These are phyloP conservation scores for Itoplectis maculator DNA, from an alignment of 2,888 invertebrate genomes.

Conservation along the genomic window DNA sequence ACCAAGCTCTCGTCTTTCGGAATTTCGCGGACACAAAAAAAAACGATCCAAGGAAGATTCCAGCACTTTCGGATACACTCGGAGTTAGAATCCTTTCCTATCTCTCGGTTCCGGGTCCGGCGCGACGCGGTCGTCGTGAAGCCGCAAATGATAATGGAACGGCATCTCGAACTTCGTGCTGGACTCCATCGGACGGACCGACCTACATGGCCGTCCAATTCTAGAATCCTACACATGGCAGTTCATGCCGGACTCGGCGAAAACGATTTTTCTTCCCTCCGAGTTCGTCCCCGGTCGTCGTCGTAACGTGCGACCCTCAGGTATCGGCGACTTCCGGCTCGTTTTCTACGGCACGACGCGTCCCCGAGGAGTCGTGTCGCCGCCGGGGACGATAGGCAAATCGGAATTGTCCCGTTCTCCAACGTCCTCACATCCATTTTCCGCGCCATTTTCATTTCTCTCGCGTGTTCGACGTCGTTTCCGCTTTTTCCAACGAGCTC, in stretches of 20 bases:
- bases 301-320: neutral
- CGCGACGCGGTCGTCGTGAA: constrained; percentile 11
- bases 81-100: neutral
- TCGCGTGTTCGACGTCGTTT: constrained; percentile 40
- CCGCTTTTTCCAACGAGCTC: neutral
- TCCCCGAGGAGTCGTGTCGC: constrained; percentile 59
- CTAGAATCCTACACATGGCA: neutral
- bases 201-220: constrained; percentile 17
- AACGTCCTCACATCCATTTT: constrained; percentile 47
- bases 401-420: constrained; percentile 60
- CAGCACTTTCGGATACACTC: constrained; percentile 10
- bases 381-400: constrained; percentile 60
- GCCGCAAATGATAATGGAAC: constrained; percentile 51
- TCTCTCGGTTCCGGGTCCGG: constrained; percentile 19
- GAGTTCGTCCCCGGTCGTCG: constrained; percentile 26
- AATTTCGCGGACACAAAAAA: neutral
- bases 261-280: constrained; percentile 54
- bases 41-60: neutral
- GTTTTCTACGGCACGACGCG: constrained; percentile 32
- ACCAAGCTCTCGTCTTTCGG: neutral
- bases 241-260: constrained; percentile 15
- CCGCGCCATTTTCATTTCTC: constrained; percentile 46
- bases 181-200: constrained; percentile 34
- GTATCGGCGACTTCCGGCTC: constrained; percentile 60
- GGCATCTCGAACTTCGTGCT: constrained; percentile 21